phyloP scores from a whole-genome alignment of 2,797 vertebrate species.

The Antennarius maculatus region DNA sequence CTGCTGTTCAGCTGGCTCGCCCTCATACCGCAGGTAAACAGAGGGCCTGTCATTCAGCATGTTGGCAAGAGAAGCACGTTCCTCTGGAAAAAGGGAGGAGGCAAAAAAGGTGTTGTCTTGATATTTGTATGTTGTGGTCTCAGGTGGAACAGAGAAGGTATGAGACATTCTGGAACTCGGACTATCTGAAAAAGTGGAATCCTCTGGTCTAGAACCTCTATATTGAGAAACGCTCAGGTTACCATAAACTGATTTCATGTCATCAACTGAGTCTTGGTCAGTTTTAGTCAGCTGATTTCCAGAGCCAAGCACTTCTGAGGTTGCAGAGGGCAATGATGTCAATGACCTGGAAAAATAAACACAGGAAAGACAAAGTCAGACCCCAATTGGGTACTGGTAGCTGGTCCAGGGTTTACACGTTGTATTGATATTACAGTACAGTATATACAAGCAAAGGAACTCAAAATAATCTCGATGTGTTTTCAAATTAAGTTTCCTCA shows the following conservation, averaged over 20 bases:
- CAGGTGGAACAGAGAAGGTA: constrained; percentile 25
- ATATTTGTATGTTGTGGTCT: constrained; percentile 29
- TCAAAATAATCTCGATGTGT: background rate
- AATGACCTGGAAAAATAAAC: constrained; percentile 43
- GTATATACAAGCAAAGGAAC: background rate
- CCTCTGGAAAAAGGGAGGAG: constrained; percentile 36
- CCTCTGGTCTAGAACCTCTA: background rate
- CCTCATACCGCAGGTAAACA: constrained; percentile 55
- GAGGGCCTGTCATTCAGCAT: constrained; percentile 45
- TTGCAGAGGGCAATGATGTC: constrained; percentile 17
- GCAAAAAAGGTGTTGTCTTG: constrained; percentile 13
- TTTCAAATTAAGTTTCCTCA: too few species aligned
- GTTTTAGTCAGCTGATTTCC: constrained; percentile 15
- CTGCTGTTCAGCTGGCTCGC: constrained; percentile 19
- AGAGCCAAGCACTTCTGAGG: constrained; percentile 25
- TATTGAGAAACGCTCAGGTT: constrained; percentile 65
- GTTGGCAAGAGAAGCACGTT: constrained; percentile 32
- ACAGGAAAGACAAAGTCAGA: background rate
- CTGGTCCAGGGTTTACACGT: background rate
- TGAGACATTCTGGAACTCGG: constrained; percentile 24
- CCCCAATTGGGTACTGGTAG: background rate
- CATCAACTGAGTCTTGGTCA: constrained; percentile 25
- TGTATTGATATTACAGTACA: background rate
- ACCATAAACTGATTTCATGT: constrained; percentile 68
- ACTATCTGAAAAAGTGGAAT: constrained; percentile 27